phyloP scores from a whole-genome alignment of 2,888 invertebrate species.

The Pimpla rufipes region DNA sequence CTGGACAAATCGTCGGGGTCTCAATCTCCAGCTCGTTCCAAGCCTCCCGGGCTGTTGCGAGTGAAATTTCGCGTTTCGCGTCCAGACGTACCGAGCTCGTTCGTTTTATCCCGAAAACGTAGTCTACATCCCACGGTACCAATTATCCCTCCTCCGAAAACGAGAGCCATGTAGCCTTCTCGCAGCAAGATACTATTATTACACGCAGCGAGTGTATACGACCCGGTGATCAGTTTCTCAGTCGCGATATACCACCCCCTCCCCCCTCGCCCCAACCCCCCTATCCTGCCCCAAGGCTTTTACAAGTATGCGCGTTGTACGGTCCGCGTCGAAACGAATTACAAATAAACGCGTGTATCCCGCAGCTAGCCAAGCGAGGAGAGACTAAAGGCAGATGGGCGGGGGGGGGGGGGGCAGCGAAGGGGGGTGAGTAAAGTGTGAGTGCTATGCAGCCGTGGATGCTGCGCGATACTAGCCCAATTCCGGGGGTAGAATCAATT shows the following conservation, averaged over 20 bases:
- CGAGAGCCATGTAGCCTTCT: slow-evolving; percentile 24
- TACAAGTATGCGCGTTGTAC: background rate
- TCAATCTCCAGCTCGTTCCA: slow-evolving; percentile 42
- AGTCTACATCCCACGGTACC: background rate
- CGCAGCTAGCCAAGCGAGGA: slow-evolving; percentile 26
- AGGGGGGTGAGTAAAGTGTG: background rate
- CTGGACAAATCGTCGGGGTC: slow-evolving; percentile 46
- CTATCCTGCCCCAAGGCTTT: background rate
- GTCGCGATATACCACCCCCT: background rate
- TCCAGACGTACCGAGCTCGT: background rate
- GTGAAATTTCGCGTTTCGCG: slow-evolving; percentile 44
- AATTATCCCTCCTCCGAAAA: slow-evolving; percentile 51
- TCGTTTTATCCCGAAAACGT: slow-evolving; percentile 37
- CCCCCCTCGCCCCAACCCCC: no score
- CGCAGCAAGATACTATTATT: slow-evolving; percentile 32
- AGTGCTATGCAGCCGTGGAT: slow-evolving; percentile 25
- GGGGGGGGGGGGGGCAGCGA: background rate
- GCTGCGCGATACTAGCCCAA: slow-evolving; percentile 50
- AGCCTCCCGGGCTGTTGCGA: slow-evolving; percentile 8
- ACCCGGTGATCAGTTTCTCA: slow-evolving; percentile 34
- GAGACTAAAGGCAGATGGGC: no score
- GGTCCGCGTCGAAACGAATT: slow-evolving; percentile 63
- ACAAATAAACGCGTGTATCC: slow-evolving; percentile 63
- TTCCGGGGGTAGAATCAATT: slow-evolving; percentile 70
- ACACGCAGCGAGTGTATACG: slow-evolving; percentile 18